These are phyloP conservation scores for Drosophila maculinotata DNA, from an alignment of 2,888 invertebrate species.

Conservation along the genomic window DNA sequence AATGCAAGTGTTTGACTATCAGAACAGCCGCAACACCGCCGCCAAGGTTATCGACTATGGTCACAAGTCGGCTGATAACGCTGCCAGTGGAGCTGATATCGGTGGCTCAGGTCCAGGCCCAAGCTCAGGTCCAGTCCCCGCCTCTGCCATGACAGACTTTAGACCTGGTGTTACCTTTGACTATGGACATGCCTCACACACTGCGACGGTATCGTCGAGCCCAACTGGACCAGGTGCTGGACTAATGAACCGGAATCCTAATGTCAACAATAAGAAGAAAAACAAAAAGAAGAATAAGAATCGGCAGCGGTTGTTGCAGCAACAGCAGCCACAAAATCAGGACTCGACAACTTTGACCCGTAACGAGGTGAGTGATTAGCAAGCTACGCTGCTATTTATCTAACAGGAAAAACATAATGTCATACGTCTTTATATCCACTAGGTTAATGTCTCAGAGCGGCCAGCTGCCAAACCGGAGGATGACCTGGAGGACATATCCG, in stretches of 20 bases:
- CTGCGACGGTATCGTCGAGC: slow-evolving; percentile 4
- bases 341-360: background rate
- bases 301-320: slow-evolving; percentile 22
- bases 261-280: slow-evolving; percentile 36
- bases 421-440: slow-evolving; percentile 9
- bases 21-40: slow-evolving; percentile 87
- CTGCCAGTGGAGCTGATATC: slow-evolving; percentile 13
- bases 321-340: slow-evolving; percentile 25
- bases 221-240: slow-evolving; percentile 2
- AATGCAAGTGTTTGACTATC: slow-evolving; percentile 89
- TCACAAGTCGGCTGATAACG: slow-evolving; percentile 86
- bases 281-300: slow-evolving; percentile 46
- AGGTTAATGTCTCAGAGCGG: slow-evolving; percentile 4
- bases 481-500: slow-evolving; percentile 83
- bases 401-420: slow-evolving; percentile 4
- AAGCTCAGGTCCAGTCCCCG: background rate
- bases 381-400: background rate
- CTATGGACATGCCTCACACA: slow-evolving; percentile 87
- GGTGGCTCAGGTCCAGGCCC: slow-evolving; percentile 12
- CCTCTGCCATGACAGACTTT: slow-evolving; percentile 84
- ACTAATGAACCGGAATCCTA: slow-evolving; percentile 24
- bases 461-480: slow-evolving; percentile 47
- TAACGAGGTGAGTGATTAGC: slow-evolving; percentile 28
- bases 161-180: slow-evolving; percentile 90
- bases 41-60: slow-evolving; percentile 90